These are phyloP conservation scores for Cyprinodon variegatus DNA, from an alignment of 2,113 vertebrate genomes.

Conservation along the genomic window DNA sequence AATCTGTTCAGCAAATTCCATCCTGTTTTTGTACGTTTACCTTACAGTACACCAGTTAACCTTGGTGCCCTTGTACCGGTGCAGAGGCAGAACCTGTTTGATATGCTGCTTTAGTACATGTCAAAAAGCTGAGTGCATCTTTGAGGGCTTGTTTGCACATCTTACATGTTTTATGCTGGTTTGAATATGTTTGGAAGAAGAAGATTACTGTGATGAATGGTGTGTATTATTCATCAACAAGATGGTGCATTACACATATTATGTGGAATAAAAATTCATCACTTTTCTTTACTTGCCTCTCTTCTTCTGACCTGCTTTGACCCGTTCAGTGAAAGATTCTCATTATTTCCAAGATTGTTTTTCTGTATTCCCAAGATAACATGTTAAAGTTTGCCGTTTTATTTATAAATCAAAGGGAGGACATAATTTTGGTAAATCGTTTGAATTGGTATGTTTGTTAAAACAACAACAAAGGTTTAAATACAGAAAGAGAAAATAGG, in stretches of 20 bases:
- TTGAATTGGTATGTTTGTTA: not conserved
- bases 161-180: conserved; percentile 12
- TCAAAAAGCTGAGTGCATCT: not conserved
- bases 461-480: not conserved
- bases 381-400: not conserved
- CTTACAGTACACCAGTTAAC: conserved; percentile 8
- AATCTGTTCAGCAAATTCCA: conserved; percentile 5
- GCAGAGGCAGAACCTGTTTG: not conserved
- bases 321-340: not conserved
- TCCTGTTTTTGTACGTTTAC: conserved; percentile 11
- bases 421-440: not conserved
- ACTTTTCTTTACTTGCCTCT: not conserved
- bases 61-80: not conserved
- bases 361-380: not conserved
- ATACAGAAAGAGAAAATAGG: not conserved
- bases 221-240: conserved; percentile 1
- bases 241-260: not conserved
- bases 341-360: not conserved
- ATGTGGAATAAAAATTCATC: not conserved
- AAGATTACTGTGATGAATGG: not conserved
- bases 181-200: not conserved
- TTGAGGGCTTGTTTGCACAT: not conserved
- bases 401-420: not conserved
- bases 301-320: not conserved
- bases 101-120: conserved; percentile 6